Evolutionary conservation across 1,140 invertebrate species (phyloP).

Genomic region (Dufourea novaeangliae): DNA sequence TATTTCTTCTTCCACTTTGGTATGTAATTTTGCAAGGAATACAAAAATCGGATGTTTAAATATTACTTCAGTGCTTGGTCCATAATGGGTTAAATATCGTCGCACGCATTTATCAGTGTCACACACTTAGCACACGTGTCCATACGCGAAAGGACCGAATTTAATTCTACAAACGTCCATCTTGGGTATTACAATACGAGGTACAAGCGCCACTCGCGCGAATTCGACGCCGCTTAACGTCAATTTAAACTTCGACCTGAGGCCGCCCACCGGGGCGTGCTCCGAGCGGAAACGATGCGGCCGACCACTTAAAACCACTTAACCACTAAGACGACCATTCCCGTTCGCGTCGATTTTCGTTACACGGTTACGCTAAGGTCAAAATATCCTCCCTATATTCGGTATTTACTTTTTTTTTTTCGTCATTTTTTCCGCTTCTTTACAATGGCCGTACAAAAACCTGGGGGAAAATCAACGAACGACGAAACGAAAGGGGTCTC

Average conservation of each 20-base stretch:
- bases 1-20: no score
- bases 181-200: background rate
- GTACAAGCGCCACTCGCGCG: no score
- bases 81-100: conserved; percentile 18
- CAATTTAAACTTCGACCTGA: background rate
- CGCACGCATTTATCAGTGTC: background rate
- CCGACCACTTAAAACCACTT: conserved; percentile 63
- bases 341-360: conserved; percentile 66
- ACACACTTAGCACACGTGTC: background rate
- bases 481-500: conserved; percentile 10
- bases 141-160: background rate
- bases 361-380: conserved; percentile 70
- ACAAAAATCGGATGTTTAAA: no score
- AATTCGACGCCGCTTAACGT: conserved; percentile 2
- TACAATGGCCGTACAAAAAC: conserved; percentile 34
- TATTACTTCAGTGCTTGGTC: no score
- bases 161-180: conserved; percentile 11
- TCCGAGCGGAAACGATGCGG: conserved; percentile 61
- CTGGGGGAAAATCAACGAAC: conserved; percentile 35
- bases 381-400: conserved; percentile 74
- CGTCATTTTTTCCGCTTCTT: background rate
- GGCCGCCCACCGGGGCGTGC: background rate
- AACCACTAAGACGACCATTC: conserved; percentile 53
- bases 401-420: conserved; percentile 68
- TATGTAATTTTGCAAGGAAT: no score